Evolutionary conservation across 2,888 invertebrate species (phyloP).

Genomic region (Drosophila incognita): DNA sequence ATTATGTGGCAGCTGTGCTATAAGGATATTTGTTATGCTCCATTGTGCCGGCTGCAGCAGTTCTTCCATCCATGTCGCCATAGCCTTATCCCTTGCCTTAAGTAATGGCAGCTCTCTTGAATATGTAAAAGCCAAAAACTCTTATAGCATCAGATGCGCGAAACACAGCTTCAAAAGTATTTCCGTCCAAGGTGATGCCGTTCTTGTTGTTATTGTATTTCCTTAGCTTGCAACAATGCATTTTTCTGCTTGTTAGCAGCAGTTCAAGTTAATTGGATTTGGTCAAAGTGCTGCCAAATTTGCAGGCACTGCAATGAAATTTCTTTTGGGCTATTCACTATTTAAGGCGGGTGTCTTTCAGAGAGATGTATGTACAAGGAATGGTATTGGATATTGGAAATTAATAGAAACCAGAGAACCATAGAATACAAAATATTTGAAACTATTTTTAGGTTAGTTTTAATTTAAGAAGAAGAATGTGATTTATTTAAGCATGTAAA

Average conservation of each 20-base stretch:
- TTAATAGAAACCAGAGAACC: neutral
- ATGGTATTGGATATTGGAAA: neutral
- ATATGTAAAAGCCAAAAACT: conserved; percentile 74
- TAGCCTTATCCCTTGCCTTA: conserved; percentile 56
- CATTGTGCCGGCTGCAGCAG: conserved; percentile 56
- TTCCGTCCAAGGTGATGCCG: conserved; percentile 51
- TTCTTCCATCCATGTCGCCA: conserved; percentile 51
- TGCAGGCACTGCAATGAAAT: conserved; percentile 43
- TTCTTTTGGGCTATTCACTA: conserved; percentile 7
- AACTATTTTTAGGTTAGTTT: neutral
- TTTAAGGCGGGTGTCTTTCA: neutral
- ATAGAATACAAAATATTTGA: too few relatives aligned
- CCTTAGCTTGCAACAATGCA: conserved; percentile 32
- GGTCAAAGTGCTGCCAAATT: conserved; percentile 58
- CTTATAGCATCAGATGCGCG: conserved; percentile 71
- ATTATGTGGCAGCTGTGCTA: conserved; percentile 61
- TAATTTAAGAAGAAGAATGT: neutral
- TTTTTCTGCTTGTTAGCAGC: conserved; percentile 33
- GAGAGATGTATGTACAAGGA: neutral
- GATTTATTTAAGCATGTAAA: fast-evolving
- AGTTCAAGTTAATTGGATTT: conserved; percentile 78
- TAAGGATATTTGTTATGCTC: conserved; percentile 70
- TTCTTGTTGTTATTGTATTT: conserved; percentile 39
- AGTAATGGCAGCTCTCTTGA: conserved; percentile 67
- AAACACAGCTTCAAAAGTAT: conserved; percentile 49